These are phyloP conservation scores for Cololabis saira DNA, from an alignment of 2,113 vertebrate species.

Conservation along the genomic window DNA sequence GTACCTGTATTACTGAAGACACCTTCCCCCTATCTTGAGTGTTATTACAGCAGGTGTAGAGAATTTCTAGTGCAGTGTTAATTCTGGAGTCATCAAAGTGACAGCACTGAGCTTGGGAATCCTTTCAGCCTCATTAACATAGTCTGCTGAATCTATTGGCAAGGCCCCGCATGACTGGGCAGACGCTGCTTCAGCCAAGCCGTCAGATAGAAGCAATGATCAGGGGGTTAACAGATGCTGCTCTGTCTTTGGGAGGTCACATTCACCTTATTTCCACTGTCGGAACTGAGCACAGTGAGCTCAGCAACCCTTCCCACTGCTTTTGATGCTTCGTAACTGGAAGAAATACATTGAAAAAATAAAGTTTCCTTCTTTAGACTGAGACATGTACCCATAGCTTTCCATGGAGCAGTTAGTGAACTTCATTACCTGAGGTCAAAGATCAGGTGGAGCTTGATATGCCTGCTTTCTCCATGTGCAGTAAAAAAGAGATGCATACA, in stretches of 20 bases:
- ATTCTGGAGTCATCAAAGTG: conserved; percentile 74
- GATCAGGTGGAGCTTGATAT: conserved; percentile 31
- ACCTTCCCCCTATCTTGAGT: conserved; percentile 56
- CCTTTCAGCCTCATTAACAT: conserved; percentile 73
- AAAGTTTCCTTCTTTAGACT: not conserved
- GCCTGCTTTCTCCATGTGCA: not conserved
- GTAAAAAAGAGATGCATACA: conserved; percentile 34
- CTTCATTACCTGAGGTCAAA: conserved; percentile 52
- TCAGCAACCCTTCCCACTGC: conserved; percentile 10
- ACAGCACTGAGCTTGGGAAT: conserved; percentile 69
- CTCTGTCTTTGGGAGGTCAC: conserved; percentile 66
- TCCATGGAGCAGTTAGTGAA: conserved; percentile 36
- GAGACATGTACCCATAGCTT: conserved; percentile 8
- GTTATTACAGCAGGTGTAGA: conserved; percentile 72
- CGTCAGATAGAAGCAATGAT: conserved; percentile 70
- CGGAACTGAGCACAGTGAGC: conserved; percentile 31
- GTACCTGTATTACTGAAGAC: conserved; percentile 53
- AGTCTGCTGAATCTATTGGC: conserved; percentile 73
- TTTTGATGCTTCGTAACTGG: conserved; percentile 9
- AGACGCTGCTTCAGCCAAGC: conserved; percentile 47
- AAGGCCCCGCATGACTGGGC: conserved; percentile 64
- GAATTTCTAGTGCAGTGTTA: conserved; percentile 63
- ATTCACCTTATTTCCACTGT: conserved; percentile 59
- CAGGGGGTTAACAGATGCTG: conserved; percentile 70
- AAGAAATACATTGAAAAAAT: conserved; percentile 15